Base-by-base conservation (phyloP, 1,140 invertebrate species). In the Galleria mellonella region DNA sequence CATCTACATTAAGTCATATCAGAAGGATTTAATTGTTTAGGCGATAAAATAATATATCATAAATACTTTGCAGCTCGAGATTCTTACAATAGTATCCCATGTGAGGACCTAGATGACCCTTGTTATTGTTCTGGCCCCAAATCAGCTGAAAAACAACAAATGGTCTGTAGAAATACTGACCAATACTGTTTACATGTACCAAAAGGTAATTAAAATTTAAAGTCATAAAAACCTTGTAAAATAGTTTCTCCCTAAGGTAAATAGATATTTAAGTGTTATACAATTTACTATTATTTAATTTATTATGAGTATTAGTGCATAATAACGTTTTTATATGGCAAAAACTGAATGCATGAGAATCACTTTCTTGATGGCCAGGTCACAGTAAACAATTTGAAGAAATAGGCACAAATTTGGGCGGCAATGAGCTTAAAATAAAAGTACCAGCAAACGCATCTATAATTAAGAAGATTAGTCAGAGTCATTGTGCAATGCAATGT, bases 391-490 rank as follows among this genome's bases (percentile, higher is more conserved):
- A 69, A 64, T 84, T 66, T 47, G 81, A 84, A 68, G 81, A 84
- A 51, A 81, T 84, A 69, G 78, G 78, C 40, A 68, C 66, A 10
- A 74, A 53, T 52, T 46, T 81, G 51, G 59, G 61, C 46, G 78
- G 70, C 38, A 83, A 84, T 45, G 81, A 84, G 44, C 62, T 84
- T 45, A 84, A 77, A 53, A 84, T 84, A 37, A 84, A 81, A 66
- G 73, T 84, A 11, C 81, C 81, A 29, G 76, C 65, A 4, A 64
- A 47, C 49, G 64, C 73, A 17, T 64, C 74, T 8, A 64, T 83
- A 35, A 82, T 84, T 15, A 84, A 84, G 67, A 84, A 84, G 59
- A 79, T 84, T 29, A 84, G 81, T 58, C 76, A 81, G 56, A 84
- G 76, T 4, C 81, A 81, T 60, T 81, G 76, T 42, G 37, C 62